Evolutionary conservation across 2,113 vertebrate genomes (phyloP), one percentile per base, ranked within the genome.

Genomic region (Polypterus bichir): DNA sequence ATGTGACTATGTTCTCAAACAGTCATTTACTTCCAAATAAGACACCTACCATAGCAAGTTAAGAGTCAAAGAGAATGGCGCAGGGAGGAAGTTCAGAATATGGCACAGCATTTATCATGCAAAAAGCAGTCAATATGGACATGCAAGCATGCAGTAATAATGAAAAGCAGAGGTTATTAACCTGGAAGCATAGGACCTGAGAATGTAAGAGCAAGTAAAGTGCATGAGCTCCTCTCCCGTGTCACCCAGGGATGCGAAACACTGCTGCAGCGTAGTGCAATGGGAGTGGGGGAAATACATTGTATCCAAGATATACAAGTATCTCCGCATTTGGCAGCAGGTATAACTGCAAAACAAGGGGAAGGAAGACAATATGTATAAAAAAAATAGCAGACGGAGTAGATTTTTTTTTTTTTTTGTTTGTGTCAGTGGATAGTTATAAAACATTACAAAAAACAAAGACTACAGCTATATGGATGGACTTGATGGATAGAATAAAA

Each of bases 271-370:
- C 74, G 78, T 76, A 65, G 86, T 84, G 73, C 86, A 86, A 82
- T 83, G 84, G 52, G 85, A 82, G 78, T 78, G 81, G 70, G 88
- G 86, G 68, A 82, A 84, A 86, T 79, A 88, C 63, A 88, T 77
- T 88, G 78, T 89, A 86, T 89, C 86, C 87, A 88, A 79, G 75
- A 89, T 82, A 88, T 77, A 87, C n/a, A 89, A 85, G 86, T 88
- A 89, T 84, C 87, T 89, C 86, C 78, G 86, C 86, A 90, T 87
- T 83, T 89, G 88, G 87, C 86, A 83, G 86, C 85, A 86, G 83
- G 86, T 82, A 77, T 83, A 88, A 86, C 88, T 89, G 87, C 74
- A 90, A 89, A 79, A 89, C 82, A 89, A 88, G 77, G 82, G 79
- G 62, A 77, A 74, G 62, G 56, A 80, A 77, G 77, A 79, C 47